Evolutionary conservation across 1,140 invertebrate species (phyloP).

Genomic region (Bactericera cockerelli): DNA sequence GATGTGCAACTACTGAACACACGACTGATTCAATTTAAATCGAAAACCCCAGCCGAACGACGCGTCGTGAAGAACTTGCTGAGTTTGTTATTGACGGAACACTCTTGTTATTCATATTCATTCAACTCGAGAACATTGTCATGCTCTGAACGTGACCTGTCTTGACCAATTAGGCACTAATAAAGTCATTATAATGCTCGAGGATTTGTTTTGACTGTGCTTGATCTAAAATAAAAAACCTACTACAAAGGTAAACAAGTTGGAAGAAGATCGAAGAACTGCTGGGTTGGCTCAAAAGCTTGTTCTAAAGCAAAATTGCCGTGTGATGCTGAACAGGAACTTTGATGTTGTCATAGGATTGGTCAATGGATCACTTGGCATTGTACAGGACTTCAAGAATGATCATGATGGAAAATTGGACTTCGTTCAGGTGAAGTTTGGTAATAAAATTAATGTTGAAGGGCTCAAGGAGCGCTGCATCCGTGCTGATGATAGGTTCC

Average conservation of each 20-base stretch:
- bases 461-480: slow-evolving; percentile 23
- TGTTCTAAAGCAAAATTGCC: neutral
- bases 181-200: neutral
- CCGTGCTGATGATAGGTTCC: too few species aligned
- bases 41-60: neutral
- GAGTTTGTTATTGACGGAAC: neutral
- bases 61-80: slow-evolving; percentile 9
- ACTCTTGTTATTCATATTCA: neutral
- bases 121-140: slow-evolving; percentile 7
- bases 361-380: slow-evolving; percentile 19
- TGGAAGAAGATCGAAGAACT: slow-evolving; percentile 8
- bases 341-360: slow-evolving; percentile 19
- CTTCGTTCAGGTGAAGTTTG: slow-evolving; percentile 18
- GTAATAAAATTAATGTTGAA: slow-evolving; percentile 16
- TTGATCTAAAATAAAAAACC: slow-evolving; percentile 12
- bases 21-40: neutral
- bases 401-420: slow-evolving; percentile 21
- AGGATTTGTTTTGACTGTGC: slow-evolving; percentile 9
- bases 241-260: slow-evolving; percentile 20
- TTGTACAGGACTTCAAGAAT: slow-evolving; percentile 20
- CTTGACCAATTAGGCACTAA: slow-evolving; percentile 6
- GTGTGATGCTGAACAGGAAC: slow-evolving; percentile 19
- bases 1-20: too few species aligned
- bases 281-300: slow-evolving; percentile 18
- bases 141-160: neutral